Base-by-base conservation (phyloP, 2,113 vertebrate species). In the Proteles cristata region DNA sequence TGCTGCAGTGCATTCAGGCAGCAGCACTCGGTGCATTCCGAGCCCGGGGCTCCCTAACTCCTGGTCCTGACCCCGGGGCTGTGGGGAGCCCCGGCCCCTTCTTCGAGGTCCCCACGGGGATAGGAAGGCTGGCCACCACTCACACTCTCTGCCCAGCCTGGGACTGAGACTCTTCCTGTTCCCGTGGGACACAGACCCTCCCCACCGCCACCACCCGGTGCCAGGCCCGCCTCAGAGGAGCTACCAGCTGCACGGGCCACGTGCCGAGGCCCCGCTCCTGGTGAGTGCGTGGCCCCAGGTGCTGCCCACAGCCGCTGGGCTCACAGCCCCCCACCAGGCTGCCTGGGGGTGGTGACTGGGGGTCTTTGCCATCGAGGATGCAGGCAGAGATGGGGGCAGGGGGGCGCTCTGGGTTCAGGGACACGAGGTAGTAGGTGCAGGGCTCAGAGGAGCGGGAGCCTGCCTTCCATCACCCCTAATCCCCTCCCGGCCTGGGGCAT, bases 1-100 rank as follows among this genome's bases (percentile, higher is more conserved):
- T n/a, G n/a, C n/a, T 63, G 2, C 0, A 16, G 16, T 0, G 10
- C 3, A 0, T 4, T 33, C 1, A 28, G 26, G 58, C 25, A 4
- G 48, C 23, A 17, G 39, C 39, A 39, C 39, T 39, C 39, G 4
- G 39, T 39, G 39, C 39, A 39, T 39, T 19, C 12, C 0, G 28
- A 31, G 39, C 11, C 1, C 9, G 11, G 21, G 11, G 6, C 50
- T 58, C 43, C 0, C 58, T 23, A 0, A 11, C 17, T 33, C 53
- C 39, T 11, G 4, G 33, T 26, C 77, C 31, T 23, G 31, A n/a
- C 5, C 25, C 25, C 5, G 19, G 65, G 11, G 43, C 69, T 71
- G n/a, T 8, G 1, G n/a, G 88, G 25, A 43, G 61, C 50, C 55
- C 33, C 11, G 50, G 7, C 26, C n/a, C 61, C 19, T 9, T 10